Evolutionary conservation across 2,113 vertebrate genomes (phyloP).

Genomic region (Pluvianellus socialis): DNA sequence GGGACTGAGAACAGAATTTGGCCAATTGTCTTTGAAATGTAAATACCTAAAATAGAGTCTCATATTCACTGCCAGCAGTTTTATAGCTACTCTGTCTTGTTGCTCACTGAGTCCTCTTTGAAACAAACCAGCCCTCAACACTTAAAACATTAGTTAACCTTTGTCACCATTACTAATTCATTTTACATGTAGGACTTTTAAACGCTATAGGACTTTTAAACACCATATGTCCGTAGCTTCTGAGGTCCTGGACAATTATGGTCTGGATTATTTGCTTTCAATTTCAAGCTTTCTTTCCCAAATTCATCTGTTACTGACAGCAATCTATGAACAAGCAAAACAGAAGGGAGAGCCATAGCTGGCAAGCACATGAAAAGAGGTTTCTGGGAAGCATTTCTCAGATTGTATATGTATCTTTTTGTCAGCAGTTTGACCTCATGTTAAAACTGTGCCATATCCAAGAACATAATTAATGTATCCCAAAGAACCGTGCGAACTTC

Average conservation of each 20-base stretch:
- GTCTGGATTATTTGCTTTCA: conserved; percentile 13
- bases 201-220: neutral
- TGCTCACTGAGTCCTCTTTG: conserved; percentile 28
- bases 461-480: neutral
- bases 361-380: neutral
- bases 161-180: conserved; percentile 51
- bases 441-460: conserved; percentile 6
- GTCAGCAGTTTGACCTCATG: neutral
- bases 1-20: neutral
- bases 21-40: conserved; percentile 44
- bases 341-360: neutral
- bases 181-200: conserved; percentile 35
- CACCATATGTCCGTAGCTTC: neutral
- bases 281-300: neutral
- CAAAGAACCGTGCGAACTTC: neutral
- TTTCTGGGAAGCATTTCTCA: conserved; percentile 22
- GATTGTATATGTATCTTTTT: neutral
- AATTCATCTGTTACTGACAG: conserved; percentile 34
- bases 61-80: conserved; percentile 35
- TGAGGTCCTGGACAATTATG: neutral
- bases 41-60: conserved; percentile 6
- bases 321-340: neutral
- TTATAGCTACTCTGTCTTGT: conserved; percentile 14
- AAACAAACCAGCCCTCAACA: conserved; percentile 54
- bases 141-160: conserved; percentile 66